Conservation (phyloP, 2,888 invertebrate genomes). For the Helleia helle region DNA sequence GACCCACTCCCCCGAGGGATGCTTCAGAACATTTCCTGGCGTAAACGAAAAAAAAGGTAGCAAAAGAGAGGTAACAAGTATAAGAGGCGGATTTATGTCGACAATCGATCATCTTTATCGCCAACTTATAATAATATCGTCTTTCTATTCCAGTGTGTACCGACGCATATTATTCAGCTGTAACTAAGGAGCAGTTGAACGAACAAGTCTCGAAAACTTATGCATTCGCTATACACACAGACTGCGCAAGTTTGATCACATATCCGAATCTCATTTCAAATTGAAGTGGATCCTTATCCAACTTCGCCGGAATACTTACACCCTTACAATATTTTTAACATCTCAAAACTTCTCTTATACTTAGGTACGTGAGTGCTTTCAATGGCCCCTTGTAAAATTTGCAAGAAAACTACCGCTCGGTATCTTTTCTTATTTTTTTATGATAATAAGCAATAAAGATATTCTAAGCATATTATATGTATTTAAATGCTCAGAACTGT, state of each 20-base stretch:
- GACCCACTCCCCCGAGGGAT: too few relatives aligned
- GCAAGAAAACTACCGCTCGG: too few relatives aligned
- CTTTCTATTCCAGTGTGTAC: not conserved
- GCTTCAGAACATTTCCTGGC: too few relatives aligned
- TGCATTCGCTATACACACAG: not conserved
- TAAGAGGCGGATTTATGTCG: too few relatives aligned
- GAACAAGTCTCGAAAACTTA: not conserved
- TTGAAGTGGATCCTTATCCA: conserved; percentile 8
- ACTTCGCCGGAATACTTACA: conserved; percentile 3
- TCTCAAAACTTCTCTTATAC: not conserved
- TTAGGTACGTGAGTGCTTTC: not conserved
- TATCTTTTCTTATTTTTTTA: not conserved
- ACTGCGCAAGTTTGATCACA: conserved; percentile 5
- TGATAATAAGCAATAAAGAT: too few relatives aligned
- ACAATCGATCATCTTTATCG: too few relatives aligned
- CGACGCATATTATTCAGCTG: not conserved
- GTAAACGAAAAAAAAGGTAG: too few relatives aligned
- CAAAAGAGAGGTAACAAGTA: too few relatives aligned
- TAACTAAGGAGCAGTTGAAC: not conserved
- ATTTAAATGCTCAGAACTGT: too few relatives aligned
- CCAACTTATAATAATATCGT: too few relatives aligned
- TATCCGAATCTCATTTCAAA: conserved; percentile 8
- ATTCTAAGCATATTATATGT: too few relatives aligned
- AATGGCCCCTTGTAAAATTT: conserved; percentile 5
- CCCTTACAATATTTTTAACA: conserved; percentile 7